These are phyloP conservation scores for Lepus townsendii DNA, from an alignment of 2,797 vertebrate genomes.

Conservation along the genomic window DNA sequence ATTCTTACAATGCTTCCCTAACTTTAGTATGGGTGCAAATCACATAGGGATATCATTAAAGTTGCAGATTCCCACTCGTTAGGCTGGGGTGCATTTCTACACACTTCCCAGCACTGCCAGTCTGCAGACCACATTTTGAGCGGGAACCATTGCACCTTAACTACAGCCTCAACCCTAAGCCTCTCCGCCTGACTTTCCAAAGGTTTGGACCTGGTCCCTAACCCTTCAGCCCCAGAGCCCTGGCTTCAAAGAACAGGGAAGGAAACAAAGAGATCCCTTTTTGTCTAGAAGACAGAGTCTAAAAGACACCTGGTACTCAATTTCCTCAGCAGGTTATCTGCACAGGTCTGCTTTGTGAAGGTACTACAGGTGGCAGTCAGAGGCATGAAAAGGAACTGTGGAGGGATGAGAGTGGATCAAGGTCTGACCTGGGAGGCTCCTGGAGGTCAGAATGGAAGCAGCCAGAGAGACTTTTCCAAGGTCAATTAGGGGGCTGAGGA, in stretches of 20 bases:
- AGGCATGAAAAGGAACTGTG: not conserved
- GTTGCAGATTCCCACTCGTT: not conserved
- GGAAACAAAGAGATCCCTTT: not conserved
- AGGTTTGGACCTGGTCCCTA: not conserved
- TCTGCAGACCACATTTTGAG: not conserved
- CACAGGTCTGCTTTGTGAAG: not conserved
- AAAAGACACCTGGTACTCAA: not conserved
- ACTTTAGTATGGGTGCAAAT: not conserved
- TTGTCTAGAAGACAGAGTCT: not conserved
- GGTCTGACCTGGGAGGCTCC: not conserved
- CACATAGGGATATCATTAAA: not conserved
- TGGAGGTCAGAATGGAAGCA: not conserved
- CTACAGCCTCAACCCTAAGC: not conserved
- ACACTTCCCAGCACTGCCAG: not conserved
- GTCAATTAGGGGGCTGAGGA: not conserved
- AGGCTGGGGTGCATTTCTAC: constrained; percentile 6
- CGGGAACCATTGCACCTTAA: not conserved
- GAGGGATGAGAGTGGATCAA: not conserved
- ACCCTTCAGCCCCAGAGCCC: not conserved
- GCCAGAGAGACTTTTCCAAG: not conserved
- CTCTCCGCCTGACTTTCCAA: not conserved
- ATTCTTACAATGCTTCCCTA: not conserved
- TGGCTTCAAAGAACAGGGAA: not conserved
- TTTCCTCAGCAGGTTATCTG: not conserved
- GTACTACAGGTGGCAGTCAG: not conserved